Base-by-base conservation (phyloP, 1,140 invertebrate species). In the Megalopta genalis region DNA sequence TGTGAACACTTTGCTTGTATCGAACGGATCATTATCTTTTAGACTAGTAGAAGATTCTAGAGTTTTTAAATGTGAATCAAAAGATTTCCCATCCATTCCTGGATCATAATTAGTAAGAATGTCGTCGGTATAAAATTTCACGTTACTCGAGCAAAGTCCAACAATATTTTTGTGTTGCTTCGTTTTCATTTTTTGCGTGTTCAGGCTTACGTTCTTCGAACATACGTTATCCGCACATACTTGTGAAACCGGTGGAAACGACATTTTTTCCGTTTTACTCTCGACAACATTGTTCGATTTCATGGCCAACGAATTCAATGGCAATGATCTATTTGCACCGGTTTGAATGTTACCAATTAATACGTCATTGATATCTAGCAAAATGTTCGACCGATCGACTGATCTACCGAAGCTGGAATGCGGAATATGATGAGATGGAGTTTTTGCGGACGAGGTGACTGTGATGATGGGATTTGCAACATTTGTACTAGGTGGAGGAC, bases 401-500 rank as follows among this genome's bases (percentile, higher is more conserved):
- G 82, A 81, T 81, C 27, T 82, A 64, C 73, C 77, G 4, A 63
- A 21, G 16, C 5, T 23, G 70, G 60, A 71, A 70, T 60, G 32
- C 16, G 68, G 60, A 54, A 2, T n/a, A 14, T 21, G 32, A 67
- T 21, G n/a, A 69, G 87, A 85, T 25, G 79, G 80, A 57, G 71
- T 77, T 72, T 83, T 84, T 57, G 78, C 63, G n/a, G 84, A 83
- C 86, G 80, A 60, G 37, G 59, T 70, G 49, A 57, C 82, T 67
- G 73, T 82, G 49, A 57, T 83, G 67, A 74, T 82, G 62, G 59
- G 49, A 9, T 80, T 87, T 66, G 87, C 71, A 68, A 91, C 89
- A 90, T 68, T 85, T 84, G 78, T 91, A 92, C 67, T 93, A 89
- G 88, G 92, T 89, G 81, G 89, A 84, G 84, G 90, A 84, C 83